Conservation (phyloP, 2,113 vertebrate genomes). For the Sitta europaea region DNA sequence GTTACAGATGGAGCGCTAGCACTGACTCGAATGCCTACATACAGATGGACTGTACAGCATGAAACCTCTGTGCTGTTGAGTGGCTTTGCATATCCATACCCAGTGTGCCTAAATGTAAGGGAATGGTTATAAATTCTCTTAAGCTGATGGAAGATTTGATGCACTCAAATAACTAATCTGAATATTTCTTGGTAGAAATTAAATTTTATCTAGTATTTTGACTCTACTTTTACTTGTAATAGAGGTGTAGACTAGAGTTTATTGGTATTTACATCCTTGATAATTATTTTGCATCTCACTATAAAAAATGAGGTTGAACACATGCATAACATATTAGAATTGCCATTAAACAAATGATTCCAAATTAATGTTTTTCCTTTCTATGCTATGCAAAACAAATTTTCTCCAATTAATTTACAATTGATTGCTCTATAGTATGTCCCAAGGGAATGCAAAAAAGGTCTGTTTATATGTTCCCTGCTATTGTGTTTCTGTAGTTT, state of each 20-base stretch:
- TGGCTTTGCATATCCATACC: not conserved
- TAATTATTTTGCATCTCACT: constrained; percentile 69
- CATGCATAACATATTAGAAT: constrained; percentile 70
- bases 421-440: constrained; percentile 65
- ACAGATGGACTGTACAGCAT: not conserved
- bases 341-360: constrained; percentile 71
- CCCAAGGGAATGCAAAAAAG: constrained; percentile 46
- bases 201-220: constrained; percentile 35
- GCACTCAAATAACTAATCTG: not conserved
- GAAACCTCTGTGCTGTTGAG: not conserved
- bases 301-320: constrained; percentile 62
- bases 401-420: constrained; percentile 74
- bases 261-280: constrained; percentile 49
- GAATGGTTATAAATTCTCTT: not conserved
- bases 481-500: constrained; percentile 43
- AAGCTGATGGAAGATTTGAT: not conserved
- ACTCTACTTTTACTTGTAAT: constrained; percentile 23
- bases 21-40: not conserved
- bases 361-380: constrained; percentile 66
- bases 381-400: constrained; percentile 59
- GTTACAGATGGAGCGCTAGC: not conserved
- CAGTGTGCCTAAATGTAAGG: not conserved
- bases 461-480: not conserved
- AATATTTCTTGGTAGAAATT: constrained; percentile 42
- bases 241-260: constrained; percentile 53